These are phyloP conservation scores for Hoplias malabaricus DNA, from an alignment of 2,113 vertebrate species.

Conservation along the genomic window DNA sequence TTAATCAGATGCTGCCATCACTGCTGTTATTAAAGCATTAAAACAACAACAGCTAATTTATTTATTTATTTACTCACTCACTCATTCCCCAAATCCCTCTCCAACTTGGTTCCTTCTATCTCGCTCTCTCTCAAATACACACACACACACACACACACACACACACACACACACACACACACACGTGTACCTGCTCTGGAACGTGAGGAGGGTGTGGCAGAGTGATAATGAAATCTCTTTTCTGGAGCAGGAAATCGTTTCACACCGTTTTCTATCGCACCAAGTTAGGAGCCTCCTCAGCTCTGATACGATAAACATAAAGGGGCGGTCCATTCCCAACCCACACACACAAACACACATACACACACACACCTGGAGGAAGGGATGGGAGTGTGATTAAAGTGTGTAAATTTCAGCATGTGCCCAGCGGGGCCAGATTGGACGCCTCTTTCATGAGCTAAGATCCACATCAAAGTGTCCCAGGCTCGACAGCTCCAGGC, in stretches of 20 bases:
- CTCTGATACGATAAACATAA: constrained; percentile 41
- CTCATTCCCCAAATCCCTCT: constrained; percentile 46
- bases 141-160: background rate
- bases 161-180: constrained; percentile 24
- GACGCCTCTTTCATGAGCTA: constrained; percentile 73
- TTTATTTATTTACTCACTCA: too few relatives aligned
- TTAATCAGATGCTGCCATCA: constrained; percentile 75
- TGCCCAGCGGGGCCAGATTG: constrained; percentile 66
- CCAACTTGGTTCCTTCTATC: background rate
- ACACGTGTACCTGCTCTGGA: constrained; percentile 19
- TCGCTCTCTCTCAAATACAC: too few relatives aligned
- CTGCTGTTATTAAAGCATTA: constrained; percentile 72
- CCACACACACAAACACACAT: background rate
- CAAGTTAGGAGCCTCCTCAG: constrained; percentile 59
- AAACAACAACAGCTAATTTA: constrained; percentile 70
- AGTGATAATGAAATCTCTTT: constrained; percentile 64
- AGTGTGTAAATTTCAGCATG: constrained; percentile 69
- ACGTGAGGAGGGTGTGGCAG: constrained; percentile 37
- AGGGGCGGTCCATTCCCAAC: constrained; percentile 9
- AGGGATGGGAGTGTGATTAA: constrained; percentile 65
- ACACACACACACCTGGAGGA: constrained; percentile 67
- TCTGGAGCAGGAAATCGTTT: constrained; percentile 68
- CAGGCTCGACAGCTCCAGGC: constrained; percentile 71
- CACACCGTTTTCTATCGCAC: constrained; percentile 54
- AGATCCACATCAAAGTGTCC: constrained; percentile 74